Conservation (phyloP, 2,113 vertebrate species). For the Terrapene triunguis region DNA sequence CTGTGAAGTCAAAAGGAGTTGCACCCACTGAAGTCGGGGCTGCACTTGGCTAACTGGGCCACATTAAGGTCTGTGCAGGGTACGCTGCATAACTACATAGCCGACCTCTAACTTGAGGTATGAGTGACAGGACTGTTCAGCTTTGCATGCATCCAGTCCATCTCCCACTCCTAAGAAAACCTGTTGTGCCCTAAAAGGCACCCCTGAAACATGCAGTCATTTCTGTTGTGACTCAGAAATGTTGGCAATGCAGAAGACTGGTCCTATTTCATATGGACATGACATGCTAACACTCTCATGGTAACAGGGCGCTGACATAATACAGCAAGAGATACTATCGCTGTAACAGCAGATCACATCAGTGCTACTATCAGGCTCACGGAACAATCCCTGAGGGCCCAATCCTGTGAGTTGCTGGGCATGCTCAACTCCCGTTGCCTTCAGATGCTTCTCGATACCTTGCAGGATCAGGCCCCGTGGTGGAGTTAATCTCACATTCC, state of each 20-base stretch:
- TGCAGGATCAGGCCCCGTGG: not conserved
- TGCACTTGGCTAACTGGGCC: not conserved
- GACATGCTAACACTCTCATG: not conserved
- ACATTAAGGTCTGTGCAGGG: not conserved
- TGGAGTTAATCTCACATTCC: not conserved
- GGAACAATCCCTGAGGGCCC: not conserved
- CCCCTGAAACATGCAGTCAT: not conserved
- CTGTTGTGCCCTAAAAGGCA: accelerated
- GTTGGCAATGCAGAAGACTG: not conserved
- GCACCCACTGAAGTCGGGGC: not conserved
- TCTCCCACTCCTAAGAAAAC: not conserved
- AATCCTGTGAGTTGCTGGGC: not conserved
- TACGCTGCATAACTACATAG: not conserved
- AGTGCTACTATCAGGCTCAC: not conserved
- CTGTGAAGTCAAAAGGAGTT: not conserved
- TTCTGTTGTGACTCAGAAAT: not conserved
- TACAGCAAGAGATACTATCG: not conserved
- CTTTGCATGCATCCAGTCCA: not conserved
- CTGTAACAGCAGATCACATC: not conserved
- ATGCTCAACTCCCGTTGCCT: not conserved
- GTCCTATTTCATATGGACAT: not conserved
- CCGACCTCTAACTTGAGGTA: accelerated
- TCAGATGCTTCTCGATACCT: not conserved
- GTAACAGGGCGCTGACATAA: not conserved
- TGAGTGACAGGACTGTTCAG: not conserved